Base-by-base conservation (phyloP, 2,113 vertebrate genomes). In the Sialia sialis region DNA sequence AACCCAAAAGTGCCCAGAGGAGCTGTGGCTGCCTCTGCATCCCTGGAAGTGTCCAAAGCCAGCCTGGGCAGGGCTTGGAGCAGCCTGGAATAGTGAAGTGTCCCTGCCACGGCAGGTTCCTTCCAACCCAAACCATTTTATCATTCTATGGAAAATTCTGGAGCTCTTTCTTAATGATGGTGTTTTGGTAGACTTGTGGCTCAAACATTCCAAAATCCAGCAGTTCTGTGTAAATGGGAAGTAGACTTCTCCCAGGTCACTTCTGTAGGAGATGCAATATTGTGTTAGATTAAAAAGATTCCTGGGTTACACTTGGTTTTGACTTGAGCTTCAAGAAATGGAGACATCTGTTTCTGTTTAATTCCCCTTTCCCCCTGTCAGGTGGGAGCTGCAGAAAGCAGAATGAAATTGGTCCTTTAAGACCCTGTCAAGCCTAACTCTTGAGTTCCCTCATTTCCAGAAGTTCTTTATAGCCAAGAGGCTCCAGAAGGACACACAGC, bases 171-270 rank as follows among this genome's bases (percentile, higher is more conserved):
- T 52, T n/a, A 27, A 21, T 32, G 5, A 1, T 9, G 16, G 14
- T 30, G 30, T 59, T 89, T 64, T 46, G 48, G 22, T 34, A 29
- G 69, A 6, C 4, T 27, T 62, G 25, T 41, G 48, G 22, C n/a
- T 80, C 4, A 38, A 44, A 16, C 21, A 43, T 32, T 60, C 16
- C 30, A 5, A 43, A 62, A 27, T 36, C 10, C 38, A 64, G 13
- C 1, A 3, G 14, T 16, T 74, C 43, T 22, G 0, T 55, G 0
- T 46, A 7, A n/a, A 18, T 0, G 1, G 34, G 36, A 77, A 34
- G 38, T 10, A 29, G 67, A 7, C 21, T 56, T 78, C 25, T 58
- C 59, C 34, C 27, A 70, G 38, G 52, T 70, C 36, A 58, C 14
- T 62, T 81, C 14, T 52, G 0, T 74, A 27, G 9, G 19, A 56